These are phyloP conservation scores for Flabesymbios commensalis DNA, from an alignment of 2,888 invertebrate species.

Conservation along the genomic window DNA sequence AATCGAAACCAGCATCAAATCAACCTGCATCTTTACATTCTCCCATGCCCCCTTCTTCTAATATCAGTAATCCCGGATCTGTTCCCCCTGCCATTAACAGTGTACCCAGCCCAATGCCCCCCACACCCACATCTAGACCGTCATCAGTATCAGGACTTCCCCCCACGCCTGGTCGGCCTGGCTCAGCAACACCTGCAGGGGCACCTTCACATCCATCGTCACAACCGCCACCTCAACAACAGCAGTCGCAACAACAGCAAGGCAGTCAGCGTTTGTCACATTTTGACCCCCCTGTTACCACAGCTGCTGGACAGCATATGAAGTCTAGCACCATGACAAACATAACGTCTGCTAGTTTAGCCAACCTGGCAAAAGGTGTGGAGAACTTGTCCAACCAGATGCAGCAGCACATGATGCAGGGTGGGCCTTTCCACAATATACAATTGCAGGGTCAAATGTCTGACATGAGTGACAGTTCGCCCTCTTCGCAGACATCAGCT, in stretches of 20 bases:
- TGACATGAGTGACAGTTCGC: constrained; percentile 24
- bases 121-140: not conserved
- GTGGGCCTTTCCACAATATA: constrained; percentile 61
- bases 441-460: constrained; percentile 56
- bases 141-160: too few relatives aligned
- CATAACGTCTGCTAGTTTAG: constrained; percentile 59
- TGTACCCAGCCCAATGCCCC: too few relatives aligned
- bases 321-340: constrained; percentile 46
- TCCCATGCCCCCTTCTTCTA: too few relatives aligned
- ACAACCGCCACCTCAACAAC: constrained; percentile 19
- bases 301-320: not conserved
- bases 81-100: too few relatives aligned
- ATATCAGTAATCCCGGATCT: too few relatives aligned
- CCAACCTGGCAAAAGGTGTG: constrained; percentile 60
- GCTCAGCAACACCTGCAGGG: not conserved
- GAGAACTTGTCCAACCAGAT: constrained; percentile 60
- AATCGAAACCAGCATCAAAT: too few relatives aligned
- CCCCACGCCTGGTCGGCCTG: too few relatives aligned
- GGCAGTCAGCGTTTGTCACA: constrained; percentile 49
- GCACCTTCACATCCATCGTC: constrained; percentile 38
- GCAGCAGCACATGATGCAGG: constrained; percentile 61
- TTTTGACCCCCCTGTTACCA: constrained; percentile 40
- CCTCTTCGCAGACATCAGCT: constrained; percentile 23
- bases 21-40: too few relatives aligned
- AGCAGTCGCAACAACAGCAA: constrained; percentile 37